These are phyloP conservation scores for Platyscapa corneri DNA, from an alignment of 1,140 invertebrate genomes.

Conservation along the genomic window DNA sequence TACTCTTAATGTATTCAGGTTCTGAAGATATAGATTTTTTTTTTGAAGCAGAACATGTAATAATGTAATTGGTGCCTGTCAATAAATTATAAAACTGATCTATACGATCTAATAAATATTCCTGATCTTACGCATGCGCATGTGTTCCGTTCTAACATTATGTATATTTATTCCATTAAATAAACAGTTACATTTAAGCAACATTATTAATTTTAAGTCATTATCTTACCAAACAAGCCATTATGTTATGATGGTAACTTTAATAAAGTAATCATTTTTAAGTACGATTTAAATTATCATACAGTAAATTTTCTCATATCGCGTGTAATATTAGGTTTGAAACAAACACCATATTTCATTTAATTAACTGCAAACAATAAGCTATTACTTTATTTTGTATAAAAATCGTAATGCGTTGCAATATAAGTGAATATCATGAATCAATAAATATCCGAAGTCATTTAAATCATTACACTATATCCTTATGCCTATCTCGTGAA, in stretches of 20 bases:
- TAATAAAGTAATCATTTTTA: background rate
- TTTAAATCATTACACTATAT: background rate
- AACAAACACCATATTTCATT: background rate
- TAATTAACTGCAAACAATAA: background rate
- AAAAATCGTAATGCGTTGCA: background rate
- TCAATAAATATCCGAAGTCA: background rate
- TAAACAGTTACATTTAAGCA: background rate
- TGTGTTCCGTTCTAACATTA: too few species aligned
- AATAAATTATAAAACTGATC: too few species aligned
- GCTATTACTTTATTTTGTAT: background rate
- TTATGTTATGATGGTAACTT: background rate
- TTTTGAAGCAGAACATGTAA: too few species aligned
- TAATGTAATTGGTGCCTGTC: too few species aligned
- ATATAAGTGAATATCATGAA: background rate
- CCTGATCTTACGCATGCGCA: too few species aligned
- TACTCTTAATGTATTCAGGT: too few species aligned
- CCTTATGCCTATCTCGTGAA: background rate
- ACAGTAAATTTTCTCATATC: background rate
- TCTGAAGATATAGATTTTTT: too few species aligned
- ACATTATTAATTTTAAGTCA: background rate
- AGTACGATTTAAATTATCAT: background rate
- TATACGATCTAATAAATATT: too few species aligned
- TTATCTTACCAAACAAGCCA: background rate
- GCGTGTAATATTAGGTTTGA: background rate
- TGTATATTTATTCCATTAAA: too few species aligned